A percentile compares a stretch with the other conserved stretches of the same genome.
Conservation (phyloP, 1,140 invertebrate species). For the Trichoplusia ni region DNA sequence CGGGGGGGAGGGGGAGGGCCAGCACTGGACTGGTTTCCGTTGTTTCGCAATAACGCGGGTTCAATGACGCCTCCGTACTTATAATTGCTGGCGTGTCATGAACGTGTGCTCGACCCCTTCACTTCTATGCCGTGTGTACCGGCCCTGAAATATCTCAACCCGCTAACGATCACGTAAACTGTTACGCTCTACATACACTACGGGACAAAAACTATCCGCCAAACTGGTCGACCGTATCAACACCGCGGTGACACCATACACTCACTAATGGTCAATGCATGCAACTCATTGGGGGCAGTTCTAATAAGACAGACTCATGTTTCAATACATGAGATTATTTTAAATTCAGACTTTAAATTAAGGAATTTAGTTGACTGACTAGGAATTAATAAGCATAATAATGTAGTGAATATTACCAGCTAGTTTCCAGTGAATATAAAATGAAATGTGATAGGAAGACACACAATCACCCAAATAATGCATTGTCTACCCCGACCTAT, state of each 20-base stretch:
- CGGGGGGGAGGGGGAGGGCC: slow-evolving; percentile 36
- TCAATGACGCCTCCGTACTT: slow-evolving; percentile 77
- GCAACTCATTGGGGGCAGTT: too few relatives aligned
- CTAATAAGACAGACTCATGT: too few relatives aligned
- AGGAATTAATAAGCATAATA: too few relatives aligned
- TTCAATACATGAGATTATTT: not conserved
- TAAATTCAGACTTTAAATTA: too few relatives aligned
- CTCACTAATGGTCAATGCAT: slow-evolving; percentile 10
- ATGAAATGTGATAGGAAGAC: slow-evolving; percentile 42
- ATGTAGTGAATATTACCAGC: too few relatives aligned
- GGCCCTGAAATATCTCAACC: slow-evolving; percentile 26
- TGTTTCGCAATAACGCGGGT: slow-evolving; percentile 80
- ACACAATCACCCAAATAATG: slow-evolving; percentile 40
- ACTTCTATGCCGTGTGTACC: slow-evolving; percentile 42
- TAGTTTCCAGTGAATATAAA: not conserved
- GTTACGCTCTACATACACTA: slow-evolving; percentile 22
- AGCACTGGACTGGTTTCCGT: slow-evolving; percentile 76
- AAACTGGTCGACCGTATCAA: slow-evolving; percentile 11
- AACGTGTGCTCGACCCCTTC: slow-evolving; percentile 63
- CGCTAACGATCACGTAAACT: slow-evolving; percentile 24
- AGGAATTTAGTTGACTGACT: too few relatives aligned
- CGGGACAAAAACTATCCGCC: slow-evolving; percentile 16
- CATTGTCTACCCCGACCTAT: slow-evolving; percentile 66
- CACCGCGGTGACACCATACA: slow-evolving; percentile 7
- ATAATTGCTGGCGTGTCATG: slow-evolving; percentile 76